These are phyloP conservation scores for Eciton burchellii DNA, from an alignment of 1,140 invertebrate genomes.

Conservation along the genomic window DNA sequence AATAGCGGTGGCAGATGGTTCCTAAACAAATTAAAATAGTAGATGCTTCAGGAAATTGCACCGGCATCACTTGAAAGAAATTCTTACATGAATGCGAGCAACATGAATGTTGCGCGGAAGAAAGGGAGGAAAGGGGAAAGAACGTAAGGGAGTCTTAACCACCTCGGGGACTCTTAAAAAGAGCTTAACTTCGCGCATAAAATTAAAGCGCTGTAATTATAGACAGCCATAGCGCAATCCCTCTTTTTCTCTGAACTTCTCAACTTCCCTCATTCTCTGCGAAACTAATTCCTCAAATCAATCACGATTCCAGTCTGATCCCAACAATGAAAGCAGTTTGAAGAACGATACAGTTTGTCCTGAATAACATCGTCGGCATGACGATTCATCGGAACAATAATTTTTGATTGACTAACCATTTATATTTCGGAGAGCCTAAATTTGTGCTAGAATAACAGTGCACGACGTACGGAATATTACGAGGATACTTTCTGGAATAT, in stretches of 20 bases:
- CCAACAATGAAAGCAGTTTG: constrained; percentile 61
- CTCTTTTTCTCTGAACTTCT: constrained; percentile 28
- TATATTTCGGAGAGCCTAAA: background rate
- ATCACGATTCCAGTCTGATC: constrained; percentile 24
- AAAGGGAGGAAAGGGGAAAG: background rate
- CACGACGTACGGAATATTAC: background rate
- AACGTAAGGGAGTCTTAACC: constrained; percentile 71
- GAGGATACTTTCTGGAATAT: background rate
- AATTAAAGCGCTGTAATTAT: constrained; percentile 84
- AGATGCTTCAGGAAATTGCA: constrained; percentile 35
- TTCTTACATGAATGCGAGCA: constrained; percentile 70
- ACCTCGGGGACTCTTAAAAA: constrained; percentile 82
- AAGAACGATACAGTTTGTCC: constrained; percentile 77
- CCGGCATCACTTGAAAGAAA: constrained; percentile 45
- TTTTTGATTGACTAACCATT: constrained; percentile 58
- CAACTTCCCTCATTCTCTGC: constrained; percentile 58
- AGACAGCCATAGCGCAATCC: constrained; percentile 71
- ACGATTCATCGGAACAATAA: constrained; percentile 62
- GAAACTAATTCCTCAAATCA: background rate
- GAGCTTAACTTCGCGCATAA: constrained; percentile 85
- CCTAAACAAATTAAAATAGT: constrained; percentile 77
- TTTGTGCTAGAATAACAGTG: constrained; percentile 12
- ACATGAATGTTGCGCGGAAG: constrained; percentile 60
- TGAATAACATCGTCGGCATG: constrained; percentile 67
- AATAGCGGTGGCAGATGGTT: constrained; percentile 37